Percentiles rank a stretch among this genome's conserved stretches.
These are phyloP conservation scores for Temnothorax curvispinosus DNA, from an alignment of 1,140 invertebrate genomes.

Conservation along the genomic window DNA sequence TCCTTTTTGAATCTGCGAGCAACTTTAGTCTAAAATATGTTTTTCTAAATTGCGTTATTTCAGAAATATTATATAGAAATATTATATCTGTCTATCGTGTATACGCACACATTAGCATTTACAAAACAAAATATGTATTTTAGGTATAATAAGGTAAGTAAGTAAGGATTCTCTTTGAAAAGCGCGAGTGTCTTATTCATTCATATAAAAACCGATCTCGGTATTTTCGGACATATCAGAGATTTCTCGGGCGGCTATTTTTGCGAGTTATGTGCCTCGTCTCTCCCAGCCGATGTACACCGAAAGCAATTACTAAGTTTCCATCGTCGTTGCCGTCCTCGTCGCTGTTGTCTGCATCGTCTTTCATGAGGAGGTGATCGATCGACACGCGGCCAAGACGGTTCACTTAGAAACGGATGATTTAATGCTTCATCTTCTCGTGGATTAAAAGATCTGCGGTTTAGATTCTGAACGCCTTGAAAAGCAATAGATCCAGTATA, in stretches of 20 bases:
- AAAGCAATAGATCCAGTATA: neutral
- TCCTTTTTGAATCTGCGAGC: too few species aligned
- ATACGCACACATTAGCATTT: too few species aligned
- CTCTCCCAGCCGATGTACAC: slow-evolving; percentile 9
- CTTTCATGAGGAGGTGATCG: neutral
- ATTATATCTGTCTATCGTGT: too few species aligned
- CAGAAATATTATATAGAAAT: too few species aligned
- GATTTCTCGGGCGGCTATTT: neutral
- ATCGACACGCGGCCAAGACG: neutral
- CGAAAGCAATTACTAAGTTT: slow-evolving; percentile 43
- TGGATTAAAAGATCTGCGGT: neutral
- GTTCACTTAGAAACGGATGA: neutral
- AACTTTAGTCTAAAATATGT: too few species aligned
- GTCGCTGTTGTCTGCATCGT: neutral
- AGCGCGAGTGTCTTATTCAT: neutral
- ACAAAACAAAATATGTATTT: too few species aligned
- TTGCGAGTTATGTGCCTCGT: slow-evolving; percentile 53
- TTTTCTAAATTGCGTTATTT: too few species aligned
- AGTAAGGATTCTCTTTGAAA: neutral
- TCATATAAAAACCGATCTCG: neutral
- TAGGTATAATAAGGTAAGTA: neutral
- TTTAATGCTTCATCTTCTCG: neutral
- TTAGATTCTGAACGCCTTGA: neutral
- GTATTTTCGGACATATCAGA: neutral
- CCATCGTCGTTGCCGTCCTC: slow-evolving; percentile 21